phyloP scores from a whole-genome alignment of 2,888 invertebrate species.

The Heteropelma amictum region DNA sequence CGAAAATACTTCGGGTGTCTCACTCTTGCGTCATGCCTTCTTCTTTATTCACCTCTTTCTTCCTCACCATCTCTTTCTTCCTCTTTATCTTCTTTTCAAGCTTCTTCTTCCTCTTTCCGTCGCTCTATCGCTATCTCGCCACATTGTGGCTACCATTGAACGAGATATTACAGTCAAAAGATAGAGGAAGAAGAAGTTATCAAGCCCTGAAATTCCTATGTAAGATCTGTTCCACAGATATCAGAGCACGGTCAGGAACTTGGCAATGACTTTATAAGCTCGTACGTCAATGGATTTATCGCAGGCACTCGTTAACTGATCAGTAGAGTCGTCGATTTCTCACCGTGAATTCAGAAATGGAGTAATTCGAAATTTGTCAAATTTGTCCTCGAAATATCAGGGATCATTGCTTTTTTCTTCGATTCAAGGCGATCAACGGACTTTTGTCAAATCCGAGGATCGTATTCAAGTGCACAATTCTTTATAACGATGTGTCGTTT shows the following conservation, averaged over 20 bases:
- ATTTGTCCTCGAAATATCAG: no score
- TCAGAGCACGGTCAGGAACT: slow-evolving; percentile 23
- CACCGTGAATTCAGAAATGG: no score
- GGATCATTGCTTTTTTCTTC: no score
- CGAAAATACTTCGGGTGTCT: slow-evolving; percentile 60
- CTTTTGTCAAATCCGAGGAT: no score
- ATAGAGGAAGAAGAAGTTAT: slow-evolving; percentile 57
- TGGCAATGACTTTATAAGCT: background rate
- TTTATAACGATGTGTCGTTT: no score
- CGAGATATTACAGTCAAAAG: slow-evolving; percentile 58
- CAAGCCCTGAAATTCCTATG: slow-evolving; percentile 45
- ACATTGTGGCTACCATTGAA: slow-evolving; percentile 54
- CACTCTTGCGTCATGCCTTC: slow-evolving; percentile 40
- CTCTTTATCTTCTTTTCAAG: slow-evolving; percentile 8
- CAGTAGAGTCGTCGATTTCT: no score
- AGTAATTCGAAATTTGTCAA: background rate
- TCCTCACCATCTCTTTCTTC: slow-evolving; percentile 11
- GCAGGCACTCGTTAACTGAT: no score
- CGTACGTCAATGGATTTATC: background rate
- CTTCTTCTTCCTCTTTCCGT: background rate
- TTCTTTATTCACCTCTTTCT: slow-evolving; percentile 18
- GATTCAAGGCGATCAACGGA: no score
- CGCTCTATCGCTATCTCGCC: slow-evolving; percentile 39
- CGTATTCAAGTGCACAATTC: no score
- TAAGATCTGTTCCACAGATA: slow-evolving; percentile 48